A percentile compares a stretch with the other conserved stretches of the same genome.
Evolutionary conservation across 2,797 vertebrate genomes (phyloP).

Genomic region (Danionella dracula): DNA sequence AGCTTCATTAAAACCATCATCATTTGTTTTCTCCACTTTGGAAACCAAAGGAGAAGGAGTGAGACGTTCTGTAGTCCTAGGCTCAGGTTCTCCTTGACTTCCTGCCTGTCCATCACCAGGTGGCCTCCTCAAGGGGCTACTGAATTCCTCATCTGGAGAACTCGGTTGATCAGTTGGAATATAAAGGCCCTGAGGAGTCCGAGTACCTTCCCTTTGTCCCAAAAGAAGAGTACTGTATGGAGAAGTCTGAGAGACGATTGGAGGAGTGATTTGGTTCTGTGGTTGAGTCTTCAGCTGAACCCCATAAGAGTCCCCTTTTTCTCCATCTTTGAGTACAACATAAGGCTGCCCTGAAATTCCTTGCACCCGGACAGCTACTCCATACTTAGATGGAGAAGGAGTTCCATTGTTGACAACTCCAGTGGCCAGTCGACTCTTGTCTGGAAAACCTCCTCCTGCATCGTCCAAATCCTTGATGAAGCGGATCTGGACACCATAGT

Average conservation of each 20-base stretch:
- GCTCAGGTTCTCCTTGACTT: constrained; percentile 61
- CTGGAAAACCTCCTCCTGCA: constrained; percentile 59
- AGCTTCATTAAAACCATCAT: constrained; percentile 63
- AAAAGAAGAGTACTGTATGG: constrained; percentile 53
- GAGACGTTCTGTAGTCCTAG: constrained; percentile 23
- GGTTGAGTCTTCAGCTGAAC: constrained; percentile 78
- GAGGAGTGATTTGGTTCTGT: constrained; percentile 46
- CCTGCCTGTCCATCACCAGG: constrained; percentile 75
- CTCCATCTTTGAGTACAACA: constrained; percentile 89
- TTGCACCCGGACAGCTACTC: constrained; percentile 88
- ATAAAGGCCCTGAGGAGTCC: constrained; percentile 49
- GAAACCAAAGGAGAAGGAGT: constrained; percentile 15
- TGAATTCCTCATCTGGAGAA: constrained; percentile 63
- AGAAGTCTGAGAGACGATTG: constrained; percentile 46
- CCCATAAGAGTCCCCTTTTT: constrained; percentile 85
- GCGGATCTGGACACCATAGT: constrained; percentile 94
- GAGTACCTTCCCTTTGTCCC: constrained; percentile 31
- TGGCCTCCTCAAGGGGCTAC: constrained; percentile 65
- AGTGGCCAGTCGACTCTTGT: constrained; percentile 55
- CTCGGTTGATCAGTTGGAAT: constrained; percentile 23
- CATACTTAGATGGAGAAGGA: constrained; percentile 71
- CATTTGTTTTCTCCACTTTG: constrained; percentile 31
- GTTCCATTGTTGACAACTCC: constrained; percentile 20
- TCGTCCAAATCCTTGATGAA: constrained; percentile 86
- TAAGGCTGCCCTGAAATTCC: constrained; percentile 94